Percentiles rank a stretch among this genome's conserved stretches.
These are phyloP conservation scores for Stercorarius parasiticus DNA, from an alignment of 2,113 vertebrate genomes.

Conservation along the genomic window DNA sequence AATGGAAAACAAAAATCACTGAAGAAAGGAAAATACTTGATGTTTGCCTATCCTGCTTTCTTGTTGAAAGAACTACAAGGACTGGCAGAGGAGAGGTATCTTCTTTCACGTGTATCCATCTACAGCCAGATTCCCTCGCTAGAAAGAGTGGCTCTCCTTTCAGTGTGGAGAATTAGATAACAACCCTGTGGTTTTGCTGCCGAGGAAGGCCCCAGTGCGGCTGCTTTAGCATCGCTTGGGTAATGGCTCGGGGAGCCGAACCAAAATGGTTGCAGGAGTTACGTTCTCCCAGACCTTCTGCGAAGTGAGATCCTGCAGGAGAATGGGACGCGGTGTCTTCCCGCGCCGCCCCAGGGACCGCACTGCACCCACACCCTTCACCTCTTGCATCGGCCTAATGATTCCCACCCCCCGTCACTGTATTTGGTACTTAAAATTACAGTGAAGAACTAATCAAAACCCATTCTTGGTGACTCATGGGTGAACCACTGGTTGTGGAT, in stretches of 20 bases:
- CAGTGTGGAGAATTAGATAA: neutral
- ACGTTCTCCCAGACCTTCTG: neutral
- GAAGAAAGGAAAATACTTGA: neutral
- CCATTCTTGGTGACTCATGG: neutral
- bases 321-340: accelerated
- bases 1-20: neutral
- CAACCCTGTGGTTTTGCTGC: neutral
- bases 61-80: neutral
- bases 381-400: accelerated
- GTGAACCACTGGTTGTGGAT: neutral
- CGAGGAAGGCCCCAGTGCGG: neutral
- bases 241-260: neutral
- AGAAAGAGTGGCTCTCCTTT: neutral
- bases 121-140: neutral
- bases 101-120: accelerated
- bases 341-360: neutral
- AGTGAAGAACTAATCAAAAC: neutral
- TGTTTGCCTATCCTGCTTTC: neutral
- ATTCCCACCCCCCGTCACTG: neutral
- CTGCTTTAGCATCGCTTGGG: neutral
- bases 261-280: neutral
- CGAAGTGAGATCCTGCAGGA: neutral
- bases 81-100: neutral
- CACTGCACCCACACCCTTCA: neutral
- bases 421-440: neutral